These are phyloP conservation scores for Lomographa bimaculata DNA, from an alignment of 2,888 invertebrate species.

Conservation along the genomic window DNA sequence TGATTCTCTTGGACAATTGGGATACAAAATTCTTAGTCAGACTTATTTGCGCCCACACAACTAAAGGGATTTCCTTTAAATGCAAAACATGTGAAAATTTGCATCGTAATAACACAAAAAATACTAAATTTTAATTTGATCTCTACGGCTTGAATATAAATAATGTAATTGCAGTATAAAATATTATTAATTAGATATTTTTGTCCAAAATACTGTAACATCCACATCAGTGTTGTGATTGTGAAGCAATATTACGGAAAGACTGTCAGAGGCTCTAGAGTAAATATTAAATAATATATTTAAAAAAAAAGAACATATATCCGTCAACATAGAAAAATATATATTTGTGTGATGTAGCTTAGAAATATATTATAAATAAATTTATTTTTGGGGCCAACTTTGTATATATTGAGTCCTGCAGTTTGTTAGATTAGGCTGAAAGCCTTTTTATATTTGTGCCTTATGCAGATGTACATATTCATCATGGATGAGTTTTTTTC, in stretches of 20 bases:
- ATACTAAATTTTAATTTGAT: too few species aligned
- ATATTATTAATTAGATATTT: slow-evolving; percentile 12
- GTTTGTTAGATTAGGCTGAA: slow-evolving; percentile 55
- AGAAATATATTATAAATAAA: slow-evolving; percentile 27
- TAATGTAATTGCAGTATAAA: slow-evolving; percentile 23
- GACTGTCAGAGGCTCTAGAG: slow-evolving; percentile 70
- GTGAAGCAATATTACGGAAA: slow-evolving; percentile 64
- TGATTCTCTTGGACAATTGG: too few species aligned
- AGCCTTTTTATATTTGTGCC: slow-evolving; percentile 73
- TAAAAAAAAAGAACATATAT: slow-evolving; percentile 28
- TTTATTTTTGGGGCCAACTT: slow-evolving; percentile 71
- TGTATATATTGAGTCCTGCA: slow-evolving; percentile 58
- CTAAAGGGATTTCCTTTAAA: too few species aligned
- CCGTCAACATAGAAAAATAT: slow-evolving; percentile 33
- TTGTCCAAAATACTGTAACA: slow-evolving; percentile 40
- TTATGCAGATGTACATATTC: slow-evolving; percentile 70
- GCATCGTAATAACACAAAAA: too few species aligned
- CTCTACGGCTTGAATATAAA: slow-evolving; percentile 14
- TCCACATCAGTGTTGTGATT: slow-evolving; percentile 60
- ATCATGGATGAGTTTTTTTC: slow-evolving; percentile 68
- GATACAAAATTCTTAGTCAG: too few species aligned
- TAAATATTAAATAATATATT: slow-evolving; percentile 52
- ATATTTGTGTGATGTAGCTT: slow-evolving; percentile 40
- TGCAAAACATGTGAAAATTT: too few species aligned
- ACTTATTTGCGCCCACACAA: too few species aligned